Conservation (phyloP, 2,113 vertebrate species). For the Archocentrus centrarchus region DNA sequence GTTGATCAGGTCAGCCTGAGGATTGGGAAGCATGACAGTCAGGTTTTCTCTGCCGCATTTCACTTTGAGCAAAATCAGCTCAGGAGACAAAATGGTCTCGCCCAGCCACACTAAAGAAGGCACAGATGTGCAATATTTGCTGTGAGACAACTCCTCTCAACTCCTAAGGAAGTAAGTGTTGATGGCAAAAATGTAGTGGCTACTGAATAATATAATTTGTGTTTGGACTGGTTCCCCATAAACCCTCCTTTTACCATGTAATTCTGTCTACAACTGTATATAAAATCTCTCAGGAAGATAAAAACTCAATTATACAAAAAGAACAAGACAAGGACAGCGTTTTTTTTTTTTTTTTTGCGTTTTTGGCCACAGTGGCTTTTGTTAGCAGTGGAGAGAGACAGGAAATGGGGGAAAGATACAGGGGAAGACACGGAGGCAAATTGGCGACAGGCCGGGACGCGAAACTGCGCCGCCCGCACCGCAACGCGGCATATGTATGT, state of each 20-base stretch:
- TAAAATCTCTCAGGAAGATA: not conserved
- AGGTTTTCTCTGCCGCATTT: slow-evolving; percentile 23
- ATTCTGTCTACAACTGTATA: not conserved
- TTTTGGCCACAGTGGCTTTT: too few species aligned
- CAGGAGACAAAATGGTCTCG: not conserved
- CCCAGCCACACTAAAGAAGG: not conserved
- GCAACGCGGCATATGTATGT: too few species aligned
- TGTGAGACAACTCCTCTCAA: not conserved
- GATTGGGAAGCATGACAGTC: slow-evolving; percentile 49
- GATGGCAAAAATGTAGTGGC: not conserved
- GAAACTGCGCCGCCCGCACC: too few species aligned
- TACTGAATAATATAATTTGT: not conserved
- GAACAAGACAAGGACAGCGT: not conserved
- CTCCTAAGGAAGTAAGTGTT: not conserved
- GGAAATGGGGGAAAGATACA: too few species aligned
- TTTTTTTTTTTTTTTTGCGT: not conserved
- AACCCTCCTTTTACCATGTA: not conserved
- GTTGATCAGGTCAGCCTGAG: slow-evolving; percentile 98
- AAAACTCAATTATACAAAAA: not conserved
- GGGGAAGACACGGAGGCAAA: too few species aligned
- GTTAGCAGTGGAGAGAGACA: too few species aligned
- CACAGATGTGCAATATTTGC: not conserved
- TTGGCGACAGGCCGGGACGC: too few species aligned
- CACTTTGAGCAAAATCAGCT: slow-evolving; percentile 12
- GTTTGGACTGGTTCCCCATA: not conserved